Percentiles rank a stretch among this genome's conserved stretches.
These are phyloP conservation scores for Leptatherina wallacei DNA, from an alignment of 2,797 vertebrate species.

Conservation along the genomic window DNA sequence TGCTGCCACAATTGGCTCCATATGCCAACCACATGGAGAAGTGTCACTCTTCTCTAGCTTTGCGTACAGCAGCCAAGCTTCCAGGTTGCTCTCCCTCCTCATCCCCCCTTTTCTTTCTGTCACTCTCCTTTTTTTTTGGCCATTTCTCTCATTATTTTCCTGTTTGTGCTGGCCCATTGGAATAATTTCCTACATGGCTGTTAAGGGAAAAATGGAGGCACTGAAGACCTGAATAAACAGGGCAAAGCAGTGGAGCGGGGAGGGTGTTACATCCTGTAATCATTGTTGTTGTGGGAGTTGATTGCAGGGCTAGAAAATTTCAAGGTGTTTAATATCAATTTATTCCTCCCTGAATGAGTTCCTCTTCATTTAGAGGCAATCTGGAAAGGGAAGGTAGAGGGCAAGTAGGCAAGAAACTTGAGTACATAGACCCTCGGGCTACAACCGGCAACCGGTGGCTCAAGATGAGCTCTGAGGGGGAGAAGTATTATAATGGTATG, in stretches of 20 bases:
- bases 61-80: constrained; percentile 38
- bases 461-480: constrained; percentile 42
- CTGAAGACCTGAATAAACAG: constrained; percentile 71
- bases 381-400: constrained; percentile 23
- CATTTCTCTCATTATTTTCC: constrained; percentile 48
- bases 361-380: constrained; percentile 57
- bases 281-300: constrained; percentile 76
- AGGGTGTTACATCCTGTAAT: constrained; percentile 81
- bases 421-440: constrained; percentile 39
- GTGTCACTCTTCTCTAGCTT: constrained; percentile 59
- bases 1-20: constrained; percentile 64
- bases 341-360: constrained; percentile 50
- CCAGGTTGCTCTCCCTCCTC: constrained; percentile 33
- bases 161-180: constrained; percentile 34
- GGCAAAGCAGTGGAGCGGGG: constrained; percentile 56
- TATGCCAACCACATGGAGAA: constrained; percentile 68
- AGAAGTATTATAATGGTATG: constrained; percentile 27
- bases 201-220: constrained; percentile 69
- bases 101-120: constrained; percentile 22
- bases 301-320: constrained; percentile 60
- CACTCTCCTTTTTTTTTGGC: constrained; percentile 24
- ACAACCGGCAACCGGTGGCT: constrained; percentile 18
- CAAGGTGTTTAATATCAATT: constrained; percentile 63
- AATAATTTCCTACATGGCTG: constrained; percentile 72
- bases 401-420: constrained; percentile 16